These are phyloP conservation scores for Eumaeus atala DNA, from an alignment of 1,140 invertebrate species.

Conservation along the genomic window DNA sequence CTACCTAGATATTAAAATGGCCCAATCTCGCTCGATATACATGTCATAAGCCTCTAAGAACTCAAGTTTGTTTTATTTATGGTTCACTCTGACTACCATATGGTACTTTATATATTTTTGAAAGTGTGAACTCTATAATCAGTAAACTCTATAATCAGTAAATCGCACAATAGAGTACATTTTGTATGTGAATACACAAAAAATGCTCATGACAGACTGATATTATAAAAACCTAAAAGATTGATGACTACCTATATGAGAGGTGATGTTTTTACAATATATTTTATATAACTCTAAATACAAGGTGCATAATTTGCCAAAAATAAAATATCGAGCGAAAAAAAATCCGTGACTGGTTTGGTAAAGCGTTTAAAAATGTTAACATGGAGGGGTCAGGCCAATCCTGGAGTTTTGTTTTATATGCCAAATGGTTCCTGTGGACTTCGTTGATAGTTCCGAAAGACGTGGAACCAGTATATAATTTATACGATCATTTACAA, in stretches of 20 bases:
- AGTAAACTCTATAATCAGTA: too few relatives aligned
- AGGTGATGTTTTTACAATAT: background rate
- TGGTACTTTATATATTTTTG: too few relatives aligned
- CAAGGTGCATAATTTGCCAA: constrained; percentile 2
- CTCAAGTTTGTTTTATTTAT: too few relatives aligned
- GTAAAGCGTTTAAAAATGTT: constrained; percentile 35
- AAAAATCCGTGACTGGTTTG: constrained; percentile 60
- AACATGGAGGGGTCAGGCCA: constrained; percentile 7
- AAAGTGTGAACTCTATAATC: too few relatives aligned
- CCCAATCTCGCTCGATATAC: constrained; percentile 12
- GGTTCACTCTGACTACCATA: too few relatives aligned
- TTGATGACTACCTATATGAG: background rate
- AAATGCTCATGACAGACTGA: constrained; percentile 8
- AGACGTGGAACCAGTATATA: too few relatives aligned
- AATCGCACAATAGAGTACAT: constrained; percentile 2
- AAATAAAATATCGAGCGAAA: constrained; percentile 16
- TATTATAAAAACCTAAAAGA: constrained; percentile 8
- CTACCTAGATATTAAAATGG: constrained; percentile 42
- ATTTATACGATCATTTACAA: constrained; percentile 21
- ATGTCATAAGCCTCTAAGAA: background rate
- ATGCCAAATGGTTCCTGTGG: constrained; percentile 6
- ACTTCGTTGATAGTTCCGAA: background rate
- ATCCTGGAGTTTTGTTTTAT: background rate
- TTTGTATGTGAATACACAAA: background rate
- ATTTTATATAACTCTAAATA: too few relatives aligned